Conservation (phyloP, 2,888 invertebrate species). For the Conops quadrifasciatus region DNA sequence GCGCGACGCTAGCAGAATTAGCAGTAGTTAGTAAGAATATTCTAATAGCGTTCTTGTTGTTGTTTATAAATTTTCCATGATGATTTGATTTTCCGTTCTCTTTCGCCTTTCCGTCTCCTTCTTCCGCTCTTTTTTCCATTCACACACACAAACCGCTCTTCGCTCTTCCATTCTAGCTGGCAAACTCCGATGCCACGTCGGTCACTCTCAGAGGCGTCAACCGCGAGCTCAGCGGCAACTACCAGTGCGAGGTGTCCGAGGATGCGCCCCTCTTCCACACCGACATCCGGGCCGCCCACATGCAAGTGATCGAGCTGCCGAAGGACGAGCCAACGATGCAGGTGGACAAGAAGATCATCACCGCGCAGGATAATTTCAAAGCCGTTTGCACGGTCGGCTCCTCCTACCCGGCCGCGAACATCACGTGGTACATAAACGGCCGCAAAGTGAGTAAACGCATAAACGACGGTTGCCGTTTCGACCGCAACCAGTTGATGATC, state of each 20-base stretch:
- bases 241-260: conserved; percentile 70
- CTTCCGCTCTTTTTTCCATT: not conserved
- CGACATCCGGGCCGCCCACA: conserved; percentile 67
- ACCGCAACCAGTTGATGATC: no score
- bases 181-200: conserved; percentile 67
- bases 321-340: conserved; percentile 68
- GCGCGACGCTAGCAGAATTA: no score
- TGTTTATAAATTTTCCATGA: no score
- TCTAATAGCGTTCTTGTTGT: not conserved
- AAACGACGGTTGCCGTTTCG: not conserved
- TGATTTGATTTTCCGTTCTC: not conserved
- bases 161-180: conserved; percentile 59
- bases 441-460: conserved; percentile 63
- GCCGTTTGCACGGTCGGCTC: conserved; percentile 69
- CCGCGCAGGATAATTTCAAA: conserved; percentile 67
- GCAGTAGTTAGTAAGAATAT: no score
- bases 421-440: conserved; percentile 69
- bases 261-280: conserved; percentile 70
- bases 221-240: conserved; percentile 68
- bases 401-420: conserved; percentile 69
- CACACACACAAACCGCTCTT: not conserved
- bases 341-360: conserved; percentile 67
- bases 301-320: conserved; percentile 69
- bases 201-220: conserved; percentile 68
- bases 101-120: conserved; percentile 10